Percentiles rank a stretch among this genome's conserved stretches.
Evolutionary conservation across 2,113 vertebrate species (phyloP).

Genomic region (Psettodes erumei): DNA sequence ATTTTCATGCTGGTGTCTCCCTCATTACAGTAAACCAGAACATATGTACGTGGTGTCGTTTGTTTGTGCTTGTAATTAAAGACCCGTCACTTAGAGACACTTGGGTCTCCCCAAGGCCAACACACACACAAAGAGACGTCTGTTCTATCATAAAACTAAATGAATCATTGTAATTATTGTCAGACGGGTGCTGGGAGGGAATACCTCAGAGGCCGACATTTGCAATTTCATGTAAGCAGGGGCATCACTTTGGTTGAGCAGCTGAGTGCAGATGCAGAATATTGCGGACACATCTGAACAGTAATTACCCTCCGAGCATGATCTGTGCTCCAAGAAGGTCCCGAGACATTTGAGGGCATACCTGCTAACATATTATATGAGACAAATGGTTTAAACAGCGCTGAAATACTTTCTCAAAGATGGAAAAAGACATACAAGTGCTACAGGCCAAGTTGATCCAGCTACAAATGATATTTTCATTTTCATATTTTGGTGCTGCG

Average conservation of each 20-base stretch:
- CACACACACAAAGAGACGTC: constrained; percentile 61
- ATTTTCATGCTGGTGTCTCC: constrained; percentile 61
- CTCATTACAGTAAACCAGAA: constrained; percentile 71
- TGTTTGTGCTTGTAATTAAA: constrained; percentile 75
- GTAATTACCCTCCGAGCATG: constrained; percentile 9
- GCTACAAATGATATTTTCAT: constrained; percentile 63
- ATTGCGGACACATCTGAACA: constrained; percentile 14
- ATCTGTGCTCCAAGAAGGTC: constrained; percentile 6
- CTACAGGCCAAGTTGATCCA: constrained; percentile 46
- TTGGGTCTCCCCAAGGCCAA: constrained; percentile 49
- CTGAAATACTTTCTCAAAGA: constrained; percentile 36
- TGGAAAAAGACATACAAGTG: constrained; percentile 24
- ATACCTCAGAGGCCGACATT: constrained; percentile 53
- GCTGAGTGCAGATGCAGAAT: constrained; percentile 7
- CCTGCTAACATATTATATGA: constrained; percentile 30
- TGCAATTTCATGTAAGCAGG: constrained; percentile 3
- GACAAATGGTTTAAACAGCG: constrained; percentile 35
- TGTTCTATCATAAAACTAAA: constrained; percentile 67
- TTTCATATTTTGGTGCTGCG: constrained; percentile 46
- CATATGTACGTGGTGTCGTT: constrained; percentile 68
- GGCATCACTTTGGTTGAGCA: constrained; percentile 12
- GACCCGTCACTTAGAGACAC: constrained; percentile 65
- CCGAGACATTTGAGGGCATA: constrained; percentile 30
- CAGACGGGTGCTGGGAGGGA: constrained; percentile 58
- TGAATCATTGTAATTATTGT: constrained; percentile 78